Conservation (phyloP, 2,797 vertebrate genomes). For the Acomys russatus region DNA sequence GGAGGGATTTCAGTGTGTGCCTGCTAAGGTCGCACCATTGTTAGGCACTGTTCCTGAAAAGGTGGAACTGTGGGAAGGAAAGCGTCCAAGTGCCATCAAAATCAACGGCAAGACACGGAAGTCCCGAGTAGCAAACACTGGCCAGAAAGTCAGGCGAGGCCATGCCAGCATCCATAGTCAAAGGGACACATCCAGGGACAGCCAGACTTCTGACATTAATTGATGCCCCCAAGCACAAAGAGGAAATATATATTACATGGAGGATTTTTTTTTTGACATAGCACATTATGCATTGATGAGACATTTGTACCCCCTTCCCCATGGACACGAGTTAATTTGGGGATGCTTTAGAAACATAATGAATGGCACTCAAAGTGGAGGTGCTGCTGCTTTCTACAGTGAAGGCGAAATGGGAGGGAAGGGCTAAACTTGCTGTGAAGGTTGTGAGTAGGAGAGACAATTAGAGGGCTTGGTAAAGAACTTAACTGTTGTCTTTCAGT, state of each 20-base stretch:
- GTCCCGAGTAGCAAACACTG: neutral
- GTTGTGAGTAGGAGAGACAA: conserved; percentile 5
- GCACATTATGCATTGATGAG: conserved; percentile 68
- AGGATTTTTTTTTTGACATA: conserved; percentile 29
- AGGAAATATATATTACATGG: conserved; percentile 63
- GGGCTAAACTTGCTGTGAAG: conserved; percentile 48
- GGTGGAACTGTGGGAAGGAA: neutral
- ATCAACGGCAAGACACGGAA: conserved; percentile 69
- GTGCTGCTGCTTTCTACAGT: neutral
- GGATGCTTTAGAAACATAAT: conserved; percentile 74
- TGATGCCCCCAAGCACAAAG: conserved; percentile 53
- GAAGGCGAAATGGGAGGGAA: conserved; percentile 35
- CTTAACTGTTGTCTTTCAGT: neutral
- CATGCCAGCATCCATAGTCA: conserved; percentile 43
- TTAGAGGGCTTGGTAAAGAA: conserved; percentile 38
- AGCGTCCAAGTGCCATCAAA: conserved; percentile 42
- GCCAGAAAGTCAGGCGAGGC: conserved; percentile 62
- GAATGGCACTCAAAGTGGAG: conserved; percentile 75
- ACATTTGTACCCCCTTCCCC: conserved; percentile 56
- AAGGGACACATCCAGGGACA: conserved; percentile 49
- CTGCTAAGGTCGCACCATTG: neutral
- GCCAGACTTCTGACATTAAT: conserved; percentile 75
- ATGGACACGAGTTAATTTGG: conserved; percentile 70
- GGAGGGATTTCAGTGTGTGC: neutral
- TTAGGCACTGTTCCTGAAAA: conserved; percentile 35